A percentile compares a stretch with the other conserved stretches of the same genome.
These are phyloP conservation scores for Marisa cornuarietis DNA, from an alignment of 1,140 invertebrate species.

Conservation along the genomic window DNA sequence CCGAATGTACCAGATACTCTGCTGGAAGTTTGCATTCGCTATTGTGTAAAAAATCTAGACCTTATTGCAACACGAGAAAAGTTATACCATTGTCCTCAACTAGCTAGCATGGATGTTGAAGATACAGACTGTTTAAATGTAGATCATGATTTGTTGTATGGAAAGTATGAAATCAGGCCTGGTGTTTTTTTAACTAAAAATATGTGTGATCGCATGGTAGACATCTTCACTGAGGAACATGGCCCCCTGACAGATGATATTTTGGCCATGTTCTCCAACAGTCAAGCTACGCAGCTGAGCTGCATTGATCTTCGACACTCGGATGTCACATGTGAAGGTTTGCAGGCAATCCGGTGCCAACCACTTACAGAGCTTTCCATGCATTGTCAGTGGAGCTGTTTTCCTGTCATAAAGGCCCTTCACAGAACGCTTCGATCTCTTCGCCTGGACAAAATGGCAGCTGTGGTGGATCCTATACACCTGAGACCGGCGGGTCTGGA, in stretches of 20 bases:
- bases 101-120: no score
- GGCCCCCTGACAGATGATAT: constrained; percentile 19
- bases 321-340: constrained; percentile 76
- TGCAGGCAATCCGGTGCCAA: constrained; percentile 77
- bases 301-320: constrained; percentile 77
- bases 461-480: constrained; percentile 30
- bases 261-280: constrained; percentile 76
- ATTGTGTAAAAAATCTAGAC: constrained; percentile 73
- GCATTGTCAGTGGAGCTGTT: constrained; percentile 72
- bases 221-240: constrained; percentile 10
- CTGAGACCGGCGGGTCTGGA: neutral
- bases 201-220: constrained; percentile 72
- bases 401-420: constrained; percentile 71
- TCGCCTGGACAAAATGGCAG: constrained; percentile 55
- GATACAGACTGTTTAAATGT: no score
- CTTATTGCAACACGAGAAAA: constrained; percentile 69
- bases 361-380: constrained; percentile 79
- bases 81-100: constrained; percentile 22
- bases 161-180: neutral
- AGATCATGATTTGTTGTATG: no score
- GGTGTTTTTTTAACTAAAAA: constrained; percentile 71
- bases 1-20: constrained; percentile 64
- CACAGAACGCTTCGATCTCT: constrained; percentile 61
- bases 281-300: constrained; percentile 74
- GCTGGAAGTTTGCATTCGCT: constrained; percentile 73